These are phyloP conservation scores for Morpho helenor DNA, from an alignment of 2,888 invertebrate genomes.

Conservation along the genomic window DNA sequence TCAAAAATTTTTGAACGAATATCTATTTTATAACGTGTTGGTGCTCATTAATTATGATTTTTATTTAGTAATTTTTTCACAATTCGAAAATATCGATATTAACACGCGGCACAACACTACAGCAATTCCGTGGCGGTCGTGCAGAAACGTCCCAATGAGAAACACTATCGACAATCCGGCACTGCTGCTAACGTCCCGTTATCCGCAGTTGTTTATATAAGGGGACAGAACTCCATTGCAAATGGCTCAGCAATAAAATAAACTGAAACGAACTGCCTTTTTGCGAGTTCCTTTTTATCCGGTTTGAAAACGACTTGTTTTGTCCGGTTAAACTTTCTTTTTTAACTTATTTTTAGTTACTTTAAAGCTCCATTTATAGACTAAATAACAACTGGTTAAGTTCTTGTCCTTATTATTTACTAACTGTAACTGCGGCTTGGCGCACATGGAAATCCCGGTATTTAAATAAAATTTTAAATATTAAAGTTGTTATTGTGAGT, in stretches of 20 bases:
- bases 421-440: too few species aligned
- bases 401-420: too few species aligned
- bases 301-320: slow-evolving; percentile 3
- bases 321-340: neutral
- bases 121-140: slow-evolving; percentile 13
- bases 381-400: too few species aligned
- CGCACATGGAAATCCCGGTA: too few species aligned
- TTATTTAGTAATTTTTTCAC: neutral
- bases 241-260: slow-evolving; percentile 19
- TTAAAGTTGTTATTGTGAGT: too few species aligned
- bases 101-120: slow-evolving; percentile 5
- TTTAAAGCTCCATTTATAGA: too few species aligned
- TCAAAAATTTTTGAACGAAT: too few species aligned
- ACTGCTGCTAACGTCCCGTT: slow-evolving; percentile 14
- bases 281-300: slow-evolving; percentile 1
- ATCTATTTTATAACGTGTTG: too few species aligned
- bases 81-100: slow-evolving; percentile 2
- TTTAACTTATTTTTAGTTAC: neutral
- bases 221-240: slow-evolving; percentile 13
- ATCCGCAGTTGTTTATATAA: slow-evolving; percentile 14
- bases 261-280: slow-evolving; percentile 7
- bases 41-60: too few species aligned
- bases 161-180: slow-evolving; percentile 22
- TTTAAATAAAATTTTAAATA: too few species aligned
- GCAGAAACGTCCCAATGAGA: slow-evolving; percentile 19